Evolutionary conservation across 2,113 vertebrate species (phyloP), one percentile per base, ranked within the genome.

Genomic region (Dicrurus megarhynchus): DNA sequence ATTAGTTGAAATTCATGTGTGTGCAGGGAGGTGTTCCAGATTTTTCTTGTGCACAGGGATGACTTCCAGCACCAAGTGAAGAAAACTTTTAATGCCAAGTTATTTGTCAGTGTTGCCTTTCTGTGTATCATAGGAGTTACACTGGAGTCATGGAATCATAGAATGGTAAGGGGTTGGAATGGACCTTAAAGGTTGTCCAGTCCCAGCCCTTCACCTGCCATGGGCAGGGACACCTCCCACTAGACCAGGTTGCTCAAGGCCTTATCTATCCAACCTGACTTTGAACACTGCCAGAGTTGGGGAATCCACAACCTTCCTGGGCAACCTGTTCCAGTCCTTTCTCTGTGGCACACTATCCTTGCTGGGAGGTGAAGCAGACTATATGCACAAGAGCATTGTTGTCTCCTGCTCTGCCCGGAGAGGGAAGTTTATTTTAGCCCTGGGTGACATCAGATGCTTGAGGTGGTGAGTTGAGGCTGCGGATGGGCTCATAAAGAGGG

Each of bases 71-170:
- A 88, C 24, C 30, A 86, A 69, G 32, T 23, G 35, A 63, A 90
- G 56, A 30, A 68, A 88, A 81, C 63, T 70, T 80, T 1, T 23
- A 47, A 69, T 93, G 81, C 85, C 64, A 88, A 65, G 49, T 87
- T 93, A 76, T 88, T 97, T 95, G 85, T 95, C 91, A 92, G 83
- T 96, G 84, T 89, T 76, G 42, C 32, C 61, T 76, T 71, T 92
- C 46, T 77, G 75, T 16, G 33, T 76, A 71, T 96, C 80, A 24
- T 32, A 46, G 71, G 23, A 24, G 16, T 70, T 65, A 27, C 8
- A 3, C 44, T n/a, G 24, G 83, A 55, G 50, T 63, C 41, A 69
- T 10, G 28, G 52, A 44, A 50, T 28, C 59, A 28, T 18, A 37
- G 63, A 63, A 35, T 28, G 32, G 7, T 49, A 53, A 49, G 8